Evolutionary conservation across 2,113 vertebrate genomes (phyloP), one percentile per base, ranked within the genome.

Genomic region (Tupaia tana): DNA sequence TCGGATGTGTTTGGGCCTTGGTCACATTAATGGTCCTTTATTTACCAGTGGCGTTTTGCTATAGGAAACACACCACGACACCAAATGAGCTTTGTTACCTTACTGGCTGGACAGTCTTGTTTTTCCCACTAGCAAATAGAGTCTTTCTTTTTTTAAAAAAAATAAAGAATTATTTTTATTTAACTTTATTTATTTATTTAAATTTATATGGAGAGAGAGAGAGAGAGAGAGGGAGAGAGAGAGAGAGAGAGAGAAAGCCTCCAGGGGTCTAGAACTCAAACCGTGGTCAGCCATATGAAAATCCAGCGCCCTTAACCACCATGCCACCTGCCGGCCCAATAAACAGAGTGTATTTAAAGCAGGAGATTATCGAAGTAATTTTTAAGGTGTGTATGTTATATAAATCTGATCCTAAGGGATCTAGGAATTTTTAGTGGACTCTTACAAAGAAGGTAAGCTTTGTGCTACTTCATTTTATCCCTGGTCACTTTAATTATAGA

Each of bases 381-480:
- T 91, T 71, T 91, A 82, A 97, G 95, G 70, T 34, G 71, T 94
- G 14, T 54, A 63, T 63, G 31, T 80, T 90, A 91, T 3, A 43
- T 83, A 96, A 95, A 97, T 90, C 89, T 31, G 10, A 94, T 87
- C 83, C 91, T 94, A 63, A 93, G 67, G 12, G 83, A 97, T 83
- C 66, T 66, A 94, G 77, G 59, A 66, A 67, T 0, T 29, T 59
- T 93, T 52, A 95, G 22, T 4, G 84, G 29, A 59, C 15, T 94
- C 91, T 89, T 52, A 15, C 43, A 92, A 96, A 95, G 95, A 82
- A 95, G 94, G 2, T 18, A 79, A 58, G 25, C 61, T 31, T 90
- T 54, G 13, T 31, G 34, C 9, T 66, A 8, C 11, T 71, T 27
- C 18, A 31, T 69, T 81, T 93, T 59, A 93, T 66, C 27, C 66